These are phyloP conservation scores for Varecia variegata DNA, from an alignment of 2,797 vertebrate genomes.

Conservation along the genomic window DNA sequence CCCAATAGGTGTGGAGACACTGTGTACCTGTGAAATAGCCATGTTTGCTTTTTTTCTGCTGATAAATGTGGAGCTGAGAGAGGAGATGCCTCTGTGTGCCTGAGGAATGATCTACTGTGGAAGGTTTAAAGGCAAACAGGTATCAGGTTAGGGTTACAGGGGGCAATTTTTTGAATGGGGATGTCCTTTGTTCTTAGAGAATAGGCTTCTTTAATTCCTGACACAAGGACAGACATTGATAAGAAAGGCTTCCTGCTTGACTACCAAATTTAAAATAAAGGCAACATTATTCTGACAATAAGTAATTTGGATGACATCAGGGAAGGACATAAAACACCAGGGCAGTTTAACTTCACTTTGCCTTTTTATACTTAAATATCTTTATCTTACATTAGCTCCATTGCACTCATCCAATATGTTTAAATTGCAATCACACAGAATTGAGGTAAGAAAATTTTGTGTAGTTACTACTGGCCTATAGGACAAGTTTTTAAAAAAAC, in stretches of 20 bases:
- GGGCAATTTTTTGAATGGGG: constrained; percentile 56
- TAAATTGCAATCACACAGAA: constrained; percentile 19
- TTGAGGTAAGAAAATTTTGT: constrained; percentile 6
- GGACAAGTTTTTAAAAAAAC: constrained; percentile 3
- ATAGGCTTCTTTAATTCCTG: constrained; percentile 45
- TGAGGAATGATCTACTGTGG: constrained; percentile 65
- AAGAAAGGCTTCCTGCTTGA: constrained; percentile 42
- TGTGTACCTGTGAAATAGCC: constrained; percentile 67
- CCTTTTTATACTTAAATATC: constrained; percentile 2
- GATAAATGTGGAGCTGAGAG: constrained; percentile 75
- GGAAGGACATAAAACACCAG: background rate
- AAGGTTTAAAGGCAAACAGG: constrained; percentile 68
- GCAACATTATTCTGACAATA: constrained; percentile 21
- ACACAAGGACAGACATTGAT: constrained; percentile 44
- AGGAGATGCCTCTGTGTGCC: constrained; percentile 56
- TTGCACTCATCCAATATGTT: background rate
- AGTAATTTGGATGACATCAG: constrained; percentile 39
- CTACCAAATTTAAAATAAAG: constrained; percentile 40
- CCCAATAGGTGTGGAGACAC: constrained; percentile 73
- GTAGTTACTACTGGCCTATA: background rate
- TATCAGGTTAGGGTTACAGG: constrained; percentile 75
- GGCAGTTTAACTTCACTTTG: constrained; percentile 26
- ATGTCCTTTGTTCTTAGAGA: constrained; percentile 65
- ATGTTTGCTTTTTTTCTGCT: constrained; percentile 72
- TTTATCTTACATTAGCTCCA: background rate